Evolutionary conservation across 2,797 vertebrate species (phyloP), one percentile per base, ranked within the genome.

Genomic region (Netta rufina): DNA sequence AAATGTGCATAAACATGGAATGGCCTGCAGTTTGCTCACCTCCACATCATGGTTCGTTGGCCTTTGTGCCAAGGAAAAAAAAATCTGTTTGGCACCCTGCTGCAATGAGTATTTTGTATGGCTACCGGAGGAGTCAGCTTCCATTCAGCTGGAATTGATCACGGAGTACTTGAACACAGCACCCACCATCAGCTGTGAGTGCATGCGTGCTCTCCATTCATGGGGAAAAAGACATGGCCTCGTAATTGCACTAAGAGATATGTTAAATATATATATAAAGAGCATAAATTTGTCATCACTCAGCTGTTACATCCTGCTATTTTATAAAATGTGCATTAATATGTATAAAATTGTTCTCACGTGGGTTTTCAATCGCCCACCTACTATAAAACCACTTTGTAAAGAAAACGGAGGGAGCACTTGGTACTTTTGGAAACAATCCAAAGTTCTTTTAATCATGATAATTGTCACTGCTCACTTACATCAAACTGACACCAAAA

Each of bases 161-260:
- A 15, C 1, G 2, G 61, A 73, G 51, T 27, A 10, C 32, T 62
- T 57, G 47, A 66, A 27, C 1, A 1, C 33, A 45, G 27, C 0
- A 11, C 24, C 72, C 38, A 20, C 15, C 53, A 17, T 36, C 57
- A 64, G 53, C 32, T 33, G 30, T 11, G 18, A 62, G 36, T 4
- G 20, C 30, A 24, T 7, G 25, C 25, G 33, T 32, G 27, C 17
- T 69, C 39, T 82, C 51, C 61, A 69, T 57, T 79, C 69, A 36
- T 6, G 47, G 22, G 41, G 78, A 79, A 66, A 87, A 51, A 2
- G 1, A 18, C 22, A 8, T 7, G 39, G 47, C 25, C 64, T 61
- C 4, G 0, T 28, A 47, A 71, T 36, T 62, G 36, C 54, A 8
- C 25, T 5, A 6, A 60, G 32, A 49, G 24, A 11, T 28, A 25